Base-by-base conservation (phyloP, 2,888 invertebrate species). In the Mystacides longicornis region DNA sequence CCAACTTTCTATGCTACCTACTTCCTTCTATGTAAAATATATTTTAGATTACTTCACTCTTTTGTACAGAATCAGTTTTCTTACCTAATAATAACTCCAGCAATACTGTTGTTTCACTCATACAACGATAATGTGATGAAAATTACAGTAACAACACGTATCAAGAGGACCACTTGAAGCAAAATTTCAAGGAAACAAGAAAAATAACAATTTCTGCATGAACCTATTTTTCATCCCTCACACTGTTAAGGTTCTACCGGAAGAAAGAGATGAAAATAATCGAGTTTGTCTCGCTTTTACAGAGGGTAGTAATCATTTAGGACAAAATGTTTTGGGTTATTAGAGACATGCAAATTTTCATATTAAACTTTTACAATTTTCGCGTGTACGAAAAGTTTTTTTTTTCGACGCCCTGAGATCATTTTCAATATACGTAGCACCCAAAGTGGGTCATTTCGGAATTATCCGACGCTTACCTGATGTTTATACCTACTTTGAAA, bases 21-120 rank as follows among this genome's bases (percentile, higher is more conserved):
- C 37, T 14, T 14, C 54, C 50, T 54, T 49, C 49, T 54, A 54
- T 50, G 54, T 21, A 48, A 48, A 54, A 54, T 54, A 49, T 54
- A 49, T 54, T 54, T 45, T 23, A 50, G 43, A 54, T 50, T 49
- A 49, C 42, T 49, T 49, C 23, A 43, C 37, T 37, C 37, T 14
- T 37, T 37, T 37, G 37, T 37, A 37, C 37, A 37, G n/a, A 3
- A 37, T 37, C 37, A 22, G 45, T 27, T 49, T 52, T 23, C 31
- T 33, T n/a, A n/a, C n/a, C 14, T 3, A 14, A 37, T 4, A 14
- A 37, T 37, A 14, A n/a, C 37, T 37, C 27, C 11, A 5, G 16
- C n/a, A 16, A 16, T 37, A 14, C 14, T 37, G 4, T 14, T 37
- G 14, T 37, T 14, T 37, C 37, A 37, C 37, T 3, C n/a, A n/a